Percentiles rank a stretch among this genome's conserved stretches.
phyloP scores from a whole-genome alignment of 2,113 vertebrate genomes.

The Cyanoderma ruficeps region DNA sequence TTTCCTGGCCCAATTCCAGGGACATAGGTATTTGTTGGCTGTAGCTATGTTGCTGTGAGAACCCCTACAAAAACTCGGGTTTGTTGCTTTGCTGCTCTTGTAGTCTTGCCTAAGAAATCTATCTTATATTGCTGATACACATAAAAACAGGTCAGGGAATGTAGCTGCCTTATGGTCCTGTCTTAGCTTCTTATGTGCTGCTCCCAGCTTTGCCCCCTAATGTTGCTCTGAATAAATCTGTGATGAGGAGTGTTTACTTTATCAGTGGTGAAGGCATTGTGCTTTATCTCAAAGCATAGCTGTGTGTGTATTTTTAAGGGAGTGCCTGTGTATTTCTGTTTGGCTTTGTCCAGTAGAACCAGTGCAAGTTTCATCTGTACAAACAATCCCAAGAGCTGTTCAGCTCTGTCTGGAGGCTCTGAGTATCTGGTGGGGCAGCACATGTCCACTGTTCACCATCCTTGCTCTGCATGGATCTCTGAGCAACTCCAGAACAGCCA shows the following conservation, averaged over 20 bases:
- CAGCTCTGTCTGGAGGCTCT: neutral
- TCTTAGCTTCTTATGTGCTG: neutral
- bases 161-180: neutral
- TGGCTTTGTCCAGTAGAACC: neutral
- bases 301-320: neutral
- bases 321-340: neutral
- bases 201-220: neutral
- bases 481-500: neutral
- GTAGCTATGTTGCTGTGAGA: neutral
- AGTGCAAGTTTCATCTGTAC: neutral
- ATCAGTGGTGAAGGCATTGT: neutral
- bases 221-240: neutral
- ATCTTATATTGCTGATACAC: neutral
- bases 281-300: neutral
- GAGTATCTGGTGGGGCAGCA: neutral
- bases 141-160: neutral
- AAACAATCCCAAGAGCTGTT: neutral
- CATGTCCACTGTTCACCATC: neutral
- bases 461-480: neutral
- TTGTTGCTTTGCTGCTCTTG: neutral
- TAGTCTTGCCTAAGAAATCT: neutral
- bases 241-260: neutral
- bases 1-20: conserved; percentile 91
- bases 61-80: neutral
- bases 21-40: conserved; percentile 85